A percentile compares a stretch with the other conserved stretches of the same genome.
phyloP scores from a whole-genome alignment of 2,113 vertebrate species.

The Hoplias malabaricus region DNA sequence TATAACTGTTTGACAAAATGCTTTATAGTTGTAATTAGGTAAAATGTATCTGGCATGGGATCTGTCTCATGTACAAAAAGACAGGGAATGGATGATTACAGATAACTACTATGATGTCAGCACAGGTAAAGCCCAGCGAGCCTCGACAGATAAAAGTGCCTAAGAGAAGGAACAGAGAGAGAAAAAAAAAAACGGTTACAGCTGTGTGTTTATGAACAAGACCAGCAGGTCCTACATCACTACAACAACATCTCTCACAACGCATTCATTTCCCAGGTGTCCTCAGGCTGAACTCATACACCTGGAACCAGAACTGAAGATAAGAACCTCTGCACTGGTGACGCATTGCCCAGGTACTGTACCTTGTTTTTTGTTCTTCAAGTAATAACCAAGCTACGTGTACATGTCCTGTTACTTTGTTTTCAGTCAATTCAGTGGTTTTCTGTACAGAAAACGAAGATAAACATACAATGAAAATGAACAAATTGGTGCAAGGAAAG shows the following conservation, averaged over 20 bases:
- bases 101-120: neutral
- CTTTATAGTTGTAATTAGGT: no score
- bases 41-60: neutral
- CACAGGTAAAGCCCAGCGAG: neutral
- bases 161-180: neutral
- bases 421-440: neutral
- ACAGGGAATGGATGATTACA: neutral
- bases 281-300: neutral
- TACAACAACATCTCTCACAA: neutral
- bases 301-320: neutral
- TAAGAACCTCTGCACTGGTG: neutral
- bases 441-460: no score
- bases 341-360: conserved; percentile 15
- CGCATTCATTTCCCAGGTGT: neutral
- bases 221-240: neutral
- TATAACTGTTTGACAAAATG: no score
- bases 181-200: neutral
- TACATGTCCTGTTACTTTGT: neutral
- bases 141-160: conserved; percentile 1
- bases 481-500: no score
- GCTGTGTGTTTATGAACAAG: neutral
- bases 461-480: no score
- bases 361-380: neutral
- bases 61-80: no score
- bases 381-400: neutral